Conservation (phyloP, 2,113 vertebrate genomes). For the Ursus arctos region DNA sequence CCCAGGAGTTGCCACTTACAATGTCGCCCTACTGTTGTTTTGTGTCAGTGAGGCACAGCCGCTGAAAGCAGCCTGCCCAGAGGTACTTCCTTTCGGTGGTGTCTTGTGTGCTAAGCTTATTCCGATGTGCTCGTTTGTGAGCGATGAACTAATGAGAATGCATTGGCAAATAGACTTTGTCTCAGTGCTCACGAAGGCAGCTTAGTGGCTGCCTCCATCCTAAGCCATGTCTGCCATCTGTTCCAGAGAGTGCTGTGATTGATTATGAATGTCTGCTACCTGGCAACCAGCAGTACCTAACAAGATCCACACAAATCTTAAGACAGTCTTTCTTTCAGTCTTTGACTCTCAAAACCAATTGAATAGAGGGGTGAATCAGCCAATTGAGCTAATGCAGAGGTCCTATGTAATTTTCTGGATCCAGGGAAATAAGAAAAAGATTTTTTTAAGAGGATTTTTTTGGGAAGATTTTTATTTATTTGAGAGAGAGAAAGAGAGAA, state of each 20-base stretch:
- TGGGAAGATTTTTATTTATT: not conserved
- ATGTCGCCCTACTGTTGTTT: not conserved
- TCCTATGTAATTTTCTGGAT: not conserved
- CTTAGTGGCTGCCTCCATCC: not conserved
- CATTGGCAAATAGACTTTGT: not conserved
- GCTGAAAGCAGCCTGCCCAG: not conserved
- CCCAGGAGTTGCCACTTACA: not conserved
- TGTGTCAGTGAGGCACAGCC: not conserved
- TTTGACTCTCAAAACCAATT: not conserved
- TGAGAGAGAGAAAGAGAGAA: not conserved
- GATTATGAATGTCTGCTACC: slow-evolving; percentile 42
- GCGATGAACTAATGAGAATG: not conserved
- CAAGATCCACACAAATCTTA: not conserved
- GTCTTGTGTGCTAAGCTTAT: not conserved
- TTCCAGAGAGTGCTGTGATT: not conserved
- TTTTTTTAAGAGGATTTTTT: not conserved
- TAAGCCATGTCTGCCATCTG: not conserved
- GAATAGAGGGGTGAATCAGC: not conserved
- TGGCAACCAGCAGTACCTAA: not conserved
- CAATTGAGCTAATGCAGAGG: not conserved
- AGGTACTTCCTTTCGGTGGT: not conserved
- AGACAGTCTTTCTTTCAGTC: not conserved
- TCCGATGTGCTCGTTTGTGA: not conserved
- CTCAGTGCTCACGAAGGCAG: not conserved
- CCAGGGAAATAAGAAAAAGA: not conserved